These are phyloP conservation scores for Lerema accius DNA, from an alignment of 1,140 invertebrate species.

Conservation along the genomic window DNA sequence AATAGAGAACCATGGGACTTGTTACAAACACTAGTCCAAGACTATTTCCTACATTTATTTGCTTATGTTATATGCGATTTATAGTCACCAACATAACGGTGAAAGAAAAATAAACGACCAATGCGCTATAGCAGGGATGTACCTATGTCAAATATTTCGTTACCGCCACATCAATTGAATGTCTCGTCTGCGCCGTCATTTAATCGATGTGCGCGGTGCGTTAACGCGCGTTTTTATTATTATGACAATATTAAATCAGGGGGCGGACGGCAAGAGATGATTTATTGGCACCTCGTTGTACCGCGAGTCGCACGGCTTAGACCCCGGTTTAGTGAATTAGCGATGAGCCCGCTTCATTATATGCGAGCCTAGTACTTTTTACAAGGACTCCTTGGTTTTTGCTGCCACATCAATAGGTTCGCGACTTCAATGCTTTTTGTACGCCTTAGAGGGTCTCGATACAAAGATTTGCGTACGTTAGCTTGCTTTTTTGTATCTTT, in stretches of 20 bases:
- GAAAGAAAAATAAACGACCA: too few relatives aligned
- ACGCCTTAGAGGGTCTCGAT: constrained; percentile 23
- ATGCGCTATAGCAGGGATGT: too few relatives aligned
- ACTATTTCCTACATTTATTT: too few relatives aligned
- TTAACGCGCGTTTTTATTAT: constrained; percentile 71
- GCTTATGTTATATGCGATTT: too few relatives aligned
- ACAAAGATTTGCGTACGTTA: constrained; percentile 29
- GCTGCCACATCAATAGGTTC: constrained; percentile 24
- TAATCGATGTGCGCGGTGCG: constrained; percentile 41
- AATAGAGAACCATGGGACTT: too few relatives aligned
- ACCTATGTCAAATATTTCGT: too few relatives aligned
- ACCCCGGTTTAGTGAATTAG: constrained; percentile 27
- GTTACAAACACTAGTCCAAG: too few relatives aligned
- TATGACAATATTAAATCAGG: constrained; percentile 77
- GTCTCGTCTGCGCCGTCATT: constrained; percentile 21
- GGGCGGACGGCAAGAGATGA: constrained; percentile 59
- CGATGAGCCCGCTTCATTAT: constrained; percentile 30
- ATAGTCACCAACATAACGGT: too few relatives aligned
- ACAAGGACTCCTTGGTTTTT: constrained; percentile 10
- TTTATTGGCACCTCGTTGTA: constrained; percentile 63
- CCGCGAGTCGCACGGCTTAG: constrained; percentile 29
- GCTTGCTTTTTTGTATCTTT: constrained; percentile 12
- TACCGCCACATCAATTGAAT: not conserved
- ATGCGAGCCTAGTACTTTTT: constrained; percentile 31
- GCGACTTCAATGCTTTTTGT: constrained; percentile 31